Evolutionary conservation across 2,113 vertebrate species (phyloP).

Genomic region (Hyperoodon ampullatus): DNA sequence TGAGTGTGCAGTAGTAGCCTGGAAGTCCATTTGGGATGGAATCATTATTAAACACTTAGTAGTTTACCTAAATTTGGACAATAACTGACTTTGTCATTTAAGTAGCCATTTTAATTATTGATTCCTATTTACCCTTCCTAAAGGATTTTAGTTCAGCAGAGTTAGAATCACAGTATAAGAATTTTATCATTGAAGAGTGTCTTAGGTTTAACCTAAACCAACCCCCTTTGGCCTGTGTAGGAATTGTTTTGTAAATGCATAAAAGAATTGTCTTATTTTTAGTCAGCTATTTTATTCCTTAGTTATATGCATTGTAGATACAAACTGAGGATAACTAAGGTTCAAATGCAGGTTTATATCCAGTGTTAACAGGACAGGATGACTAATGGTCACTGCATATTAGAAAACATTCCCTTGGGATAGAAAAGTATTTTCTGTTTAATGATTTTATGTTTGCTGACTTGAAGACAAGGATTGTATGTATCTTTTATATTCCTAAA

Average conservation of each 20-base stretch:
- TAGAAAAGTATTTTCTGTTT: background rate
- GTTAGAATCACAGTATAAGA: constrained; percentile 30
- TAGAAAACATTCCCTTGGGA: background rate
- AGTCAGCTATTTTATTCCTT: background rate
- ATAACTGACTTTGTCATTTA: constrained; percentile 9
- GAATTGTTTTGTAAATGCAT: background rate
- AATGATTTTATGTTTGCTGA: constrained; percentile 35
- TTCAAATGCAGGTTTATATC: background rate
- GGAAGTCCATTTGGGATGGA: background rate
- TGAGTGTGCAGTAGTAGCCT: background rate
- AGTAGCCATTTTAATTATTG: background rate
- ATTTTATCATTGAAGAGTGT: background rate
- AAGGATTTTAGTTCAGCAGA: constrained; percentile 33
- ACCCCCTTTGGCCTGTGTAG: background rate
- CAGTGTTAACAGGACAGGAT: background rate
- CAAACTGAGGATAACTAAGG: background rate
- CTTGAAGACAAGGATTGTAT: background rate
- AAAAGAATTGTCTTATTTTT: background rate
- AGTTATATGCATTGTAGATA: background rate
- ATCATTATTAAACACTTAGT: background rate
- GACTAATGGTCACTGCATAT: background rate
- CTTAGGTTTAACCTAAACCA: background rate
- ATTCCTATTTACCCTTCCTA: background rate
- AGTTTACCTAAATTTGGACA: constrained; percentile 10
- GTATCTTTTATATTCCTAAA: constrained; percentile 21